These are phyloP conservation scores for Calyptommatus sinebrachiatus DNA, from an alignment of 2,113 vertebrate genomes.

Conservation along the genomic window DNA sequence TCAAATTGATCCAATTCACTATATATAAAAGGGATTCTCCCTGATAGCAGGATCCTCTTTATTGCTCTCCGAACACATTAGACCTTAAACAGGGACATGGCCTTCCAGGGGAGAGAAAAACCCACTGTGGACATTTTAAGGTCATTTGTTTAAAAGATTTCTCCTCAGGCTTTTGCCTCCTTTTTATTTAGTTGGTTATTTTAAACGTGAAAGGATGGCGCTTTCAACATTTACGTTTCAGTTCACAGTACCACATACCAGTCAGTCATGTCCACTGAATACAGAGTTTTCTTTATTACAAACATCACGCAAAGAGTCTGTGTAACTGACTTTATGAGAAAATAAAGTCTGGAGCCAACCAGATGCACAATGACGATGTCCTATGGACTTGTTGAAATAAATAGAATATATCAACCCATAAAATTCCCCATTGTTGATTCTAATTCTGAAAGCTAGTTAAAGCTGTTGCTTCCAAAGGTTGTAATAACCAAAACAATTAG, in stretches of 20 bases:
- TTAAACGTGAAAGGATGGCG: constrained; percentile 51
- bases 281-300: too few species aligned
- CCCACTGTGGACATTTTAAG: constrained; percentile 58
- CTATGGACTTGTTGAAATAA: constrained; percentile 60
- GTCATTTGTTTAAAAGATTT: constrained; percentile 53
- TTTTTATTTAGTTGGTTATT: constrained; percentile 12
- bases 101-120: constrained; percentile 65
- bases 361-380: constrained; percentile 47
- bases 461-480: too few species aligned
- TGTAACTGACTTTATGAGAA: constrained; percentile 46
- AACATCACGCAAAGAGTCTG: background rate
- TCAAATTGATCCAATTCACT: constrained; percentile 69
- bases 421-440: constrained; percentile 33
- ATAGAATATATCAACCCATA: constrained; percentile 33
- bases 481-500: too few species aligned
- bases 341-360: constrained; percentile 30
- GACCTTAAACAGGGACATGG: constrained; percentile 62
- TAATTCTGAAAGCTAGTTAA: constrained; percentile 1
- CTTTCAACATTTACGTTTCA: constrained; percentile 13
- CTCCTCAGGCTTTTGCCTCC: constrained; percentile 44
- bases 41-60: constrained; percentile 57
- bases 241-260: too few species aligned
- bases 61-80: constrained; percentile 65
- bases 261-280: too few species aligned
- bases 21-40: constrained; percentile 65